Evolutionary conservation across 2,113 vertebrate genomes (phyloP).

Genomic region (Malurus elegans): DNA sequence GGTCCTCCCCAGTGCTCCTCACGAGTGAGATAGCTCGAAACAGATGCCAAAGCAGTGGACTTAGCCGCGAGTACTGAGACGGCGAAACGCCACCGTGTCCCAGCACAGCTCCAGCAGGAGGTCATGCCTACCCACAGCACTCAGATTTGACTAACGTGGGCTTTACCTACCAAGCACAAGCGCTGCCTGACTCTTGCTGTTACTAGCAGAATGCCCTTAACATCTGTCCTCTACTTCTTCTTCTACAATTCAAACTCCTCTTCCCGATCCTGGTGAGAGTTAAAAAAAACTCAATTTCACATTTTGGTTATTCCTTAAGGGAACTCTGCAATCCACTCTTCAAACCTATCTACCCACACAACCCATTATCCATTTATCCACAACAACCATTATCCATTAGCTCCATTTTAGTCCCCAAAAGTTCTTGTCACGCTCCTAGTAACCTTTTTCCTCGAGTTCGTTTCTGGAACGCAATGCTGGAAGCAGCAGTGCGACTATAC

Average conservation of each 20-base stretch:
- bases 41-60: background rate
- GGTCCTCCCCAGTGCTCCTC: background rate
- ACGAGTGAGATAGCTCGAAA: background rate
- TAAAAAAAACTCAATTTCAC: background rate
- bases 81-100: background rate
- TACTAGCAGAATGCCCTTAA: background rate
- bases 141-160: background rate
- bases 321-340: background rate
- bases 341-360: background rate
- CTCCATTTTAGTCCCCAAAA: background rate
- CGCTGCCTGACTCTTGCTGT: background rate
- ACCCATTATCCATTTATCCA: background rate
- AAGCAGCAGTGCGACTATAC: background rate
- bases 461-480: background rate
- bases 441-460: background rate
- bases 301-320: background rate
- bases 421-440: background rate
- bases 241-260: background rate
- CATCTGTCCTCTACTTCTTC: background rate
- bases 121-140: background rate
- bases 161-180: background rate
- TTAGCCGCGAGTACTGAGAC: background rate
- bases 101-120: background rate
- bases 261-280: rapidly evolving
- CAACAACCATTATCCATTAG: too few species aligned